Percentiles rank a stretch among this genome's conserved stretches.
Evolutionary conservation across 1,140 invertebrate species (phyloP).

Genomic region (Anoplophora glabripennis): DNA sequence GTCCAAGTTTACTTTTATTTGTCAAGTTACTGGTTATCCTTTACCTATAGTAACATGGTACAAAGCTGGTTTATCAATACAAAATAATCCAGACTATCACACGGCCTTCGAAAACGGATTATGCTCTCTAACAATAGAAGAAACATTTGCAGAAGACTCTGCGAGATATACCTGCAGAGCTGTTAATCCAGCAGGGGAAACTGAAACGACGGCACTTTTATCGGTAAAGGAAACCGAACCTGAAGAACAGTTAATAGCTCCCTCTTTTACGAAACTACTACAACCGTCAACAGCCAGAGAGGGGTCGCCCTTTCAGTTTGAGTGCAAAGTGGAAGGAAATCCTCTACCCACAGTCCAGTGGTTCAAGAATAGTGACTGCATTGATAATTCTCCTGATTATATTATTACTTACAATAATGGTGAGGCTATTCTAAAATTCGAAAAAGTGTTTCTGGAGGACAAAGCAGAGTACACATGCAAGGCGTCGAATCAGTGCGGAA

Average conservation of each 20-base stretch:
- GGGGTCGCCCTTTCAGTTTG: conserved; percentile 64
- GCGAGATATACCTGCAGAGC: conserved; percentile 74
- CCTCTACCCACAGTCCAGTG: conserved; percentile 76
- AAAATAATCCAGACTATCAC: conserved; percentile 52
- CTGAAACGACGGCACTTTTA: conserved; percentile 70
- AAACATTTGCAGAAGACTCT: conserved; percentile 78
- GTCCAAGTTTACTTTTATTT: conserved; percentile 47
- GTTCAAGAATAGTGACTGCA: conserved; percentile 71
- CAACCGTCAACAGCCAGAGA: conserved; percentile 61
- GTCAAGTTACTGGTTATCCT: conserved; percentile 64
- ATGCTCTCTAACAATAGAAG: conserved; percentile 67
- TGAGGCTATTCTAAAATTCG: conserved; percentile 61
- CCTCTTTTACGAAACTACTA: conserved; percentile 64
- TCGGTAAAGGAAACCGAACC: conserved; percentile 71
- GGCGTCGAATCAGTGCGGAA: conserved; percentile 67
- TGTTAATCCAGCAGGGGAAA: conserved; percentile 64
- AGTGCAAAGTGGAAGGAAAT: conserved; percentile 70
- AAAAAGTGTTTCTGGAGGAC: conserved; percentile 58
- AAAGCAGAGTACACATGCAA: conserved; percentile 64
- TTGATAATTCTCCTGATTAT: conserved; percentile 73
- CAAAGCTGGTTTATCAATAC: conserved; percentile 57
- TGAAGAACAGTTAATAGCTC: conserved; percentile 63
- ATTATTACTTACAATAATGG: conserved; percentile 64
- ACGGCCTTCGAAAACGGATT: conserved; percentile 71
- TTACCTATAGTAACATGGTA: conserved; percentile 81